Evolutionary conservation across 2,113 vertebrate species (phyloP).

Genomic region (Pyxicephalus adspersus): DNA sequence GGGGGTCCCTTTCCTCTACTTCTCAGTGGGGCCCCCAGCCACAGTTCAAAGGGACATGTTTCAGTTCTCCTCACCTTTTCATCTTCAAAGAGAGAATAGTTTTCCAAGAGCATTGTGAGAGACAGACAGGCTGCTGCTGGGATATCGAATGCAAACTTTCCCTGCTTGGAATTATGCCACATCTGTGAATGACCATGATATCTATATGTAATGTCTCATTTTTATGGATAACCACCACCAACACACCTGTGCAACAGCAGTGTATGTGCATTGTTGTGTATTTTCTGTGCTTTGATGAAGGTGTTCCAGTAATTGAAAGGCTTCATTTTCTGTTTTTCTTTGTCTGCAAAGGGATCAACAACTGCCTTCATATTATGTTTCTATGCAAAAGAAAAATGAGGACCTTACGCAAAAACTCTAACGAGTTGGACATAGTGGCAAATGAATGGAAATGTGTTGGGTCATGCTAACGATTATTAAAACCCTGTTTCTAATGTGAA

Average conservation of each 20-base stretch:
- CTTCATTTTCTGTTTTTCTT: background rate
- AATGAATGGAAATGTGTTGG: no score
- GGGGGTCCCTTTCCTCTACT: slow-evolving; percentile 26
- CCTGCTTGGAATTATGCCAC: slow-evolving; percentile 1
- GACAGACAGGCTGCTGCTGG: slow-evolving; percentile 46
- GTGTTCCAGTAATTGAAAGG: background rate
- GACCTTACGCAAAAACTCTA: no score
- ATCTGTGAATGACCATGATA: background rate
- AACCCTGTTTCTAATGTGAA: no score
- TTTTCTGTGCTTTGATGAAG: background rate
- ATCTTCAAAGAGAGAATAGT: slow-evolving; percentile 74
- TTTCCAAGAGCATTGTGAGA: slow-evolving; percentile 44
- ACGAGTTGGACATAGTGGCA: no score
- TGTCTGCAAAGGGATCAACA: background rate
- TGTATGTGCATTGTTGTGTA: background rate
- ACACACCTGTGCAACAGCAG: background rate
- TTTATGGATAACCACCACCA: background rate
- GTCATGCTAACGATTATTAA: no score
- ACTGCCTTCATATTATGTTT: background rate
- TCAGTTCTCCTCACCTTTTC: slow-evolving; percentile 62
- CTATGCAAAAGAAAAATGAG: no score
- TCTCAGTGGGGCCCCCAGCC: slow-evolving; percentile 71
- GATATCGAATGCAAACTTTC: slow-evolving; percentile 14
- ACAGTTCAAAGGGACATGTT: slow-evolving; percentile 79
- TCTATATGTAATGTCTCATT: background rate